A percentile compares a stretch with the other conserved stretches of the same genome.
Evolutionary conservation across 1,140 invertebrate species (phyloP).

Genomic region (Marisa cornuarietis): DNA sequence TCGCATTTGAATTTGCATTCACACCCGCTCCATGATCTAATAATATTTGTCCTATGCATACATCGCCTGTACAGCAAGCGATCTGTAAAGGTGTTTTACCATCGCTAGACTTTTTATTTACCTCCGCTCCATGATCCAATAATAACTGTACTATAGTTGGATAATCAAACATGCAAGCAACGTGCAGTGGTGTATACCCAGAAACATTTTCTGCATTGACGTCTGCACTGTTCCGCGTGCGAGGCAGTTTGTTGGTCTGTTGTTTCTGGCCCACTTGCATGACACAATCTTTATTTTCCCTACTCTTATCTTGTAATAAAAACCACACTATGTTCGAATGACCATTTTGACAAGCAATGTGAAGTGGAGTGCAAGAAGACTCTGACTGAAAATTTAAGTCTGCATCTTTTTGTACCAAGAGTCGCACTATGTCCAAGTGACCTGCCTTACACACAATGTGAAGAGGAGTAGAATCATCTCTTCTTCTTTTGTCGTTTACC

Average conservation of each 20-base stretch:
- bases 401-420: not conserved
- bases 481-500: not conserved
- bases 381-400: not conserved
- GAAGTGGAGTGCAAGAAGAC: not conserved
- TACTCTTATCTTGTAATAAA: not conserved
- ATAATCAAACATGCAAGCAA: not conserved
- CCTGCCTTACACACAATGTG: not conserved
- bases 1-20: not conserved
- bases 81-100: not conserved
- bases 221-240: slow-evolving; percentile 73
- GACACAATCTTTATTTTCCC: too few relatives aligned
- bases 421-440: not conserved
- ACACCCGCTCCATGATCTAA: not conserved
- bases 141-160: not conserved
- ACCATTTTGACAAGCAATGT: not conserved
- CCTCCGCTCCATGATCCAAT: slow-evolving; percentile 3
- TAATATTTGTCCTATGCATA: not conserved
- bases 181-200: slow-evolving; percentile 43
- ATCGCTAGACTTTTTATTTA: not conserved
- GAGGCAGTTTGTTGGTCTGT: too few relatives aligned
- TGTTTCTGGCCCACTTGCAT: too few relatives aligned
- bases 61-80: not conserved
- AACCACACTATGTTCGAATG: not conserved
- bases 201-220: slow-evolving; percentile 86
- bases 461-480: not conserved